phyloP scores from a whole-genome alignment of 2,797 vertebrate species.

The Gymnothorax reevesii region DNA sequence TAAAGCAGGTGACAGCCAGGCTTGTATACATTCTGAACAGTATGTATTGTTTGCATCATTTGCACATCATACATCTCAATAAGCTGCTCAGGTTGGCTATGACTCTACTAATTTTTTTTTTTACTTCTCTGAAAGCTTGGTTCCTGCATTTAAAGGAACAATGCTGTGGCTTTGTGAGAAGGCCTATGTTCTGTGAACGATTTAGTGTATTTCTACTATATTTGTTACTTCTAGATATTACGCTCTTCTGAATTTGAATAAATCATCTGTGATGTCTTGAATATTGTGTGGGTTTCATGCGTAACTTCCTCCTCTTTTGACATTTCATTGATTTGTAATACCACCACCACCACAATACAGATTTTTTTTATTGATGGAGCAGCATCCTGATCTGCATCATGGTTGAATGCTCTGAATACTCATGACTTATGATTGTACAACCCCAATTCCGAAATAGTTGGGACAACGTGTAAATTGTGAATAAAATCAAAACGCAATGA shows the following conservation, averaged over 20 bases:
- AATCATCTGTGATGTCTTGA: conserved; percentile 26
- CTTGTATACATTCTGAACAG: background rate
- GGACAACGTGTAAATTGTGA: too few relatives aligned
- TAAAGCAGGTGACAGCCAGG: background rate
- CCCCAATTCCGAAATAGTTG: too few relatives aligned
- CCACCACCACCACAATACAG: background rate
- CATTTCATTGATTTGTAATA: too few relatives aligned
- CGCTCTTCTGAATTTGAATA: conserved; percentile 30
- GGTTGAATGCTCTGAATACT: too few relatives aligned
- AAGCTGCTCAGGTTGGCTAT: conserved; percentile 22
- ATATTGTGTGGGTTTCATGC: conserved; percentile 18
- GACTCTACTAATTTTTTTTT: background rate
- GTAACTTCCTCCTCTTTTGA: background rate
- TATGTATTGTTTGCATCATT: conserved; percentile 14
- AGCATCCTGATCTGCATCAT: background rate
- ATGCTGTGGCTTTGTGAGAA: background rate
- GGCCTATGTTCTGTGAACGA: background rate
- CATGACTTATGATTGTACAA: too few relatives aligned
- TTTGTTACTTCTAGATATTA: conserved; percentile 27
- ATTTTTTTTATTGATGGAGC: background rate
- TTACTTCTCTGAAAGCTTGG: background rate
- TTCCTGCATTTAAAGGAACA: conserved; percentile 2
- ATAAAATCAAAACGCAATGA: too few relatives aligned
- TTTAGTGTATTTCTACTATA: conserved; percentile 26
- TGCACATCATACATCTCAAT: background rate